Evolutionary conservation across 2,113 vertebrate species (phyloP).

Genomic region (Hippolais icterina): DNA sequence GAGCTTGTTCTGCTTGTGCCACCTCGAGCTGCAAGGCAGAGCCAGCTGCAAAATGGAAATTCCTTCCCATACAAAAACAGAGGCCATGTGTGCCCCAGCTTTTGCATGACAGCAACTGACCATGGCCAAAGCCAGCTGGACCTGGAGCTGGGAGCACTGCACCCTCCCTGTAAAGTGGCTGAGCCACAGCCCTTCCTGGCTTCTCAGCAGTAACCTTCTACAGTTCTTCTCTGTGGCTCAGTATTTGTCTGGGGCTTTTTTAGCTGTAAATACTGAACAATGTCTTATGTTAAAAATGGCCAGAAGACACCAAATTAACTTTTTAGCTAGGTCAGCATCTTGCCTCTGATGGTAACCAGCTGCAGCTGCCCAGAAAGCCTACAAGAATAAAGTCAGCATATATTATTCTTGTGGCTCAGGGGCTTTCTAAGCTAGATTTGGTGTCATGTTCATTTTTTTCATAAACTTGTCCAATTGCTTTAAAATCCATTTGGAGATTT

Average conservation of each 20-base stretch:
- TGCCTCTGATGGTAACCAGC: not conserved
- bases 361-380: not conserved
- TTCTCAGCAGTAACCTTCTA: not conserved
- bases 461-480: not conserved
- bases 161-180: not conserved
- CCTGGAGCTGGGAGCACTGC: not conserved
- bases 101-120: rapidly evolving
- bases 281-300: not conserved
- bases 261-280: not conserved
- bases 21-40: not conserved
- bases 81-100: not conserved
- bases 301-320: not conserved
- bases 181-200: not conserved
- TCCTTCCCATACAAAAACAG: not conserved
- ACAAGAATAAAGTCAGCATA: not conserved
- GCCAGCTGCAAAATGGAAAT: not conserved
- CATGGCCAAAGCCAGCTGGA: not conserved
- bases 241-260: not conserved
- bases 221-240: rapidly evolving
- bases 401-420: not conserved
- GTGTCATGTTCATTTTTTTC: not conserved
- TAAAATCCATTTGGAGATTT: not conserved
- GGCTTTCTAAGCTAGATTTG: not conserved
- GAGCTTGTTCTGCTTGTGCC: not conserved
- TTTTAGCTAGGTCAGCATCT: not conserved